Conservation (phyloP, 1,140 invertebrate genomes). For the Diachasmimorpha longicaudata region DNA sequence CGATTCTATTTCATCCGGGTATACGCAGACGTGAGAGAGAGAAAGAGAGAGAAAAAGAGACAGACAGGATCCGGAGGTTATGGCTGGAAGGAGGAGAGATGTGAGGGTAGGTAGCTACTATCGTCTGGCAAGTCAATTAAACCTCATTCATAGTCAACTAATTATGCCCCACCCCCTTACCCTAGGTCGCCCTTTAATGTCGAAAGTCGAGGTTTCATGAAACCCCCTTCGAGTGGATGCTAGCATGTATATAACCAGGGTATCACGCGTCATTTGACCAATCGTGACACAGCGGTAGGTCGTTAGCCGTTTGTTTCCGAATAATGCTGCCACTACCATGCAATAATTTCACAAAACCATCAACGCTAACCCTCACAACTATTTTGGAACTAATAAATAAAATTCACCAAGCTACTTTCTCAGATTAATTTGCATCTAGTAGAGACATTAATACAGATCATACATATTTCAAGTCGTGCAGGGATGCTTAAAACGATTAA, state of each 20-base stretch:
- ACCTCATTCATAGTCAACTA: slow-evolving; percentile 55
- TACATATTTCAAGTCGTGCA: background rate
- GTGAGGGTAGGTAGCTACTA: background rate
- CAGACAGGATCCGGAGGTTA: background rate
- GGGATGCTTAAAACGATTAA: no score
- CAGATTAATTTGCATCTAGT: background rate
- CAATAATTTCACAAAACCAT: background rate
- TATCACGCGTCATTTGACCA: slow-evolving; percentile 50
- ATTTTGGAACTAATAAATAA: background rate
- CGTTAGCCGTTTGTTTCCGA: slow-evolving; percentile 54
- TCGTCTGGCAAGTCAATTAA: slow-evolving; percentile 48
- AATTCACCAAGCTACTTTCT: background rate
- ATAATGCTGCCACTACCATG: slow-evolving; percentile 37
- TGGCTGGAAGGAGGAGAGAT: slow-evolving; percentile 37
- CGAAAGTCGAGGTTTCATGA: background rate
- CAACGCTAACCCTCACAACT: background rate
- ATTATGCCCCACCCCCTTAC: slow-evolving; percentile 48
- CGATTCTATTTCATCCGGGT: slow-evolving; percentile 31
- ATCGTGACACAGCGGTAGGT: slow-evolving; percentile 46
- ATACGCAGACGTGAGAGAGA: background rate
- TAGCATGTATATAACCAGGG: background rate
- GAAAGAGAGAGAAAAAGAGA: background rate
- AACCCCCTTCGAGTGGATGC: background rate
- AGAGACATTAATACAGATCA: background rate
- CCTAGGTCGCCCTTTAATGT: no score